Base-by-base conservation (phyloP, 2,797 vertebrate genomes). In the Peromyscus nudipes region DNA sequence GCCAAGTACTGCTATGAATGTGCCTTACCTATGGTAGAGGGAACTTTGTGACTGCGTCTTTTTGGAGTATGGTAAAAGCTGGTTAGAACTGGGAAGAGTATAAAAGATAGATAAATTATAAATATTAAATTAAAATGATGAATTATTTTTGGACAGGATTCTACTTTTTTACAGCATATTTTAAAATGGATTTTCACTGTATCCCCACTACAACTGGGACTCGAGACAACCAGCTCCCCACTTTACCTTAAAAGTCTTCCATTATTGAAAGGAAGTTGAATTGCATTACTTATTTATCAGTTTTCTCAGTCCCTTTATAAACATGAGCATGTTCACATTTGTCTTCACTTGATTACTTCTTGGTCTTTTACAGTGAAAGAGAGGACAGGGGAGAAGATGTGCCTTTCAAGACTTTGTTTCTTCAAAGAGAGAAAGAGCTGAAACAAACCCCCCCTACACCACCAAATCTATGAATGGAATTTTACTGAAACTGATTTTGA, bases 261-360 rank as follows among this genome's bases (percentile, higher is more conserved):
- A 81, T 94, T 95, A 82, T 52, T 87, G 55, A 97, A 92, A 96
- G n/a, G 34, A 95, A 94, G 64, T 31, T 40, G 77, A 94, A 96
- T 77, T 79, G 46, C 6, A 49, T 94, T 83, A 89, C 37, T 96
- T 92, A 80, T 90, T 95, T 84, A 95, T 34, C 37, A 16, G 71
- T 86, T 92, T 23, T 12, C 55, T 95, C 80, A 91, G 77, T 37
- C 92, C 34, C 27, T 92, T 81, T 89, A 84, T 60, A 77, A 91
- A 92, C 94, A 34, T 6, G 31, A 75, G 49, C 43, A 71, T 27
- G 19, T 80, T 91, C n/a, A 76, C 27, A 73, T 95, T 96, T 95
- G 80, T 89, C 29, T 89, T 9, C 62, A 82, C 19, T 23, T 83
- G 17, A 17, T 94, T 88, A 76, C 49, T 88, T 86, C n/a, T 62